Percentiles rank a stretch among this genome's conserved stretches.
Evolutionary conservation across 1,140 invertebrate genomes (phyloP).

Genomic region (Leptinotarsa undecemlineata): DNA sequence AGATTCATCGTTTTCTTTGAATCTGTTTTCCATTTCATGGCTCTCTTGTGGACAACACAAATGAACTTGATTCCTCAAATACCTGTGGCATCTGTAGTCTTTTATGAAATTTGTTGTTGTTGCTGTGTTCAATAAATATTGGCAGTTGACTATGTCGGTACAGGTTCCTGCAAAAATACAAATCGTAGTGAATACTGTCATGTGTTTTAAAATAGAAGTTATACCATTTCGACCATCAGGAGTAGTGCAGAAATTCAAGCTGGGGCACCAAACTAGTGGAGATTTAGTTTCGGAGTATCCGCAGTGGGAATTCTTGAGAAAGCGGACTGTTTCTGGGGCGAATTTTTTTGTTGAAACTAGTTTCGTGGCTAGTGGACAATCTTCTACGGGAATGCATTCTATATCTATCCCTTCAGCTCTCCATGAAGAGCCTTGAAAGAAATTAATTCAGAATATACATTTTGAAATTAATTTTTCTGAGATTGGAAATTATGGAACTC

Average conservation of each 20-base stretch:
- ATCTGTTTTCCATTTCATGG: background rate
- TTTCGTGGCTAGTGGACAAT: constrained; percentile 33
- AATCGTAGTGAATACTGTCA: no score
- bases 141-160: constrained; percentile 29
- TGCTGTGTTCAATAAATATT: background rate
- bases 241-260: constrained; percentile 17
- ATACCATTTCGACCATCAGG: constrained; percentile 27
- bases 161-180: constrained; percentile 27
- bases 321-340: constrained; percentile 24
- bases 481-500: no score
- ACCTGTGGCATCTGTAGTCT: constrained; percentile 28
- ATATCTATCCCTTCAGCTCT: constrained; percentile 6
- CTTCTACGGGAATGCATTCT: constrained; percentile 34
- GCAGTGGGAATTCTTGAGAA: constrained; percentile 22
- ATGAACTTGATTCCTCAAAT: constrained; percentile 27
- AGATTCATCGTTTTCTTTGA: constrained; percentile 7
- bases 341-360: constrained; percentile 31
- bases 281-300: constrained; percentile 15
- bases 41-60: constrained; percentile 31
- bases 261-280: constrained; percentile 27
- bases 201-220: no score
- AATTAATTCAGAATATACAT: background rate
- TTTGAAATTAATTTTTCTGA: background rate
- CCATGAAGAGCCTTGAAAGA: background rate
- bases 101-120: constrained; percentile 26